Conservation (phyloP, 2,797 vertebrate genomes). For the Chlorospingus flavigularis region DNA sequence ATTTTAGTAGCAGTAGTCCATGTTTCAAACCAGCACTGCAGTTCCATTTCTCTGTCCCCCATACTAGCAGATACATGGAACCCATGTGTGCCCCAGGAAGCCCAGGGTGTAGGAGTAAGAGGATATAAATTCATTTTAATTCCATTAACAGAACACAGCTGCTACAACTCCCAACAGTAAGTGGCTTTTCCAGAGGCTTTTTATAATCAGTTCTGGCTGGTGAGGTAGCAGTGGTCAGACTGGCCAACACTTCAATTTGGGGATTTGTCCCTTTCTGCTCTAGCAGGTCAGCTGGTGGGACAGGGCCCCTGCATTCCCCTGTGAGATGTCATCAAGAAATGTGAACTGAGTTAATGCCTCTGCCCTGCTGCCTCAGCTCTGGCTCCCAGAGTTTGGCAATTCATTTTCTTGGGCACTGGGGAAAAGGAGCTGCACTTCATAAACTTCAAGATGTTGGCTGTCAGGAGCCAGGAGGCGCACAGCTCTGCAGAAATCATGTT, state of each 20-base stretch:
- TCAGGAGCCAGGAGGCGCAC: background rate
- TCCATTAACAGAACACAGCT: background rate
- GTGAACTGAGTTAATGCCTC: background rate
- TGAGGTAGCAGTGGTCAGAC: background rate
- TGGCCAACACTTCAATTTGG: background rate
- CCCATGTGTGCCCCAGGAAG: background rate
- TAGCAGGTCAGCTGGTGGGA: background rate
- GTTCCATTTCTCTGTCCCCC: background rate
- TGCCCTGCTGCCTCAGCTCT: background rate
- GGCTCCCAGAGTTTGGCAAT: background rate
- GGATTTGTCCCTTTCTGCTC: background rate
- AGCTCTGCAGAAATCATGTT: background rate
- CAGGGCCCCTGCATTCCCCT: background rate
- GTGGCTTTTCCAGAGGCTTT: background rate
- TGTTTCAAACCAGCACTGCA: background rate
- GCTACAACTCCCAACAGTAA: background rate
- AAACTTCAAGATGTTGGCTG: background rate
- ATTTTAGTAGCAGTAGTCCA: background rate
- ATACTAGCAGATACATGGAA: background rate
- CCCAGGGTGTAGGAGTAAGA: background rate
- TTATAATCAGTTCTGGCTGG: background rate
- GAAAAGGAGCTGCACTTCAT: background rate
- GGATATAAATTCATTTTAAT: background rate
- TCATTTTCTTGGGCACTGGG: background rate
- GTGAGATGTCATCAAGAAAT: background rate